Base-by-base conservation (phyloP, 2,888 invertebrate species). In the Carcina quercana region DNA sequence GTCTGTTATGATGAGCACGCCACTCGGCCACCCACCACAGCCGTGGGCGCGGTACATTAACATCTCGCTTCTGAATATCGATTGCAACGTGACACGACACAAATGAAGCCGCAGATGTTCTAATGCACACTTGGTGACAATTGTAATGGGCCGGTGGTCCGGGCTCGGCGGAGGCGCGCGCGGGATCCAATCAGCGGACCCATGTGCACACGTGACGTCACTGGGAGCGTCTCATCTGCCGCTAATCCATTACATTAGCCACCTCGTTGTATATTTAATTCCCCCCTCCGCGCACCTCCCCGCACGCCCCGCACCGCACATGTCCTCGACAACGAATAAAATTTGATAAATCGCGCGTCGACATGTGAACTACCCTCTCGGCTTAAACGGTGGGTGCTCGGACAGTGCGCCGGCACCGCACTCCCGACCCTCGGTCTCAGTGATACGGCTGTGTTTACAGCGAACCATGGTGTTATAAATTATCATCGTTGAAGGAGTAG, bases 361-460 rank as follows among this genome's bases (percentile, higher is more conserved):
- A 82, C 80, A 82, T 79, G 80, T 63, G 79, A 80, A 79, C 78
- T 80, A 79, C 82, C 82, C 82, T 80, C 79, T 78, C 69, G 69
- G 71, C 75, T 72, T 75, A 75, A 78, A 73, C 79, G 73, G 67
- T 59, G 58, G 65, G 59, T 55, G 49, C 53, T 61, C 48, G n/a
- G n/a, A n/a, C n/a, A n/a, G n/a, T n/a, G n/a, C 48, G 47, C 43
- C 51, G 48, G 48, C 53, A 45, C 43, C 48, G 20, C 3, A 8
- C 14, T 2, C 5, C 3, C 13, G 4, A 5, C 45, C 40, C 34
- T 13, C 41, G 11, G 70, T 54, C 48, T 53, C 36, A 60, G 40
- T 32, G 3, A 2, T 8, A 55, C 32, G 45, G 43, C 44, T 38
- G 22, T 11, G 40, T 55, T 59, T 58, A 20, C 37, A 27, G 24